Base-by-base conservation (phyloP, 1,140 invertebrate species). In the Monomorium pharaonis region DNA sequence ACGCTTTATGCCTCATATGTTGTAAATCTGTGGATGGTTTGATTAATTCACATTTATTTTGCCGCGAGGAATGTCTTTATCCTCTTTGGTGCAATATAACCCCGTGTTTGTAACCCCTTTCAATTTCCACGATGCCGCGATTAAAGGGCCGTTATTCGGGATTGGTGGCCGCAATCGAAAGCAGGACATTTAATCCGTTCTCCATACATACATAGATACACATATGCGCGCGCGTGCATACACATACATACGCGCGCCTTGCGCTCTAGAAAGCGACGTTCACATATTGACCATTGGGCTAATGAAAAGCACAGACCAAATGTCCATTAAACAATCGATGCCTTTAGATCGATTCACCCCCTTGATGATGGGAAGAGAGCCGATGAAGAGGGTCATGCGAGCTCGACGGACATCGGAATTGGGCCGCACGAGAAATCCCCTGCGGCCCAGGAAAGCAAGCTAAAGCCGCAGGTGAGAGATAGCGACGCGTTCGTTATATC, bases 81-180 rank as follows among this genome's bases (percentile, higher is more conserved):
- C 67, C 78, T 58, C 33, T 72, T 58, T 4, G 78, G 30, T 42
- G 67, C 67, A 72, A 74, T 42, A 83, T 44, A 72, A 81, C 37
- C n/a, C 47, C 67, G 51, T 67, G 78, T 58, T 83, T 83, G 78
- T 47, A 72, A 83, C 37, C 78, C 51, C 67, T 83, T 83, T 83
- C 78, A 83, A 74, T 83, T 83, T 83, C 78, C 78, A 83, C 78
- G 76, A 80, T 70, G 69, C 78, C n/a, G 24, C 78, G 67, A 83
- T 83, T 83, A 83, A 83, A 83, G 78, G 51, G 37, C 67, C 51
- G 51, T 83, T 83, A 83, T 83, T 83, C 78, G 78, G 51, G 67
- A 83, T 83, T 83, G 78, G 37, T 72, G 67, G 49, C 67, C 67
- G n/a, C 44, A 37, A 83, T 83, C 21, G 78, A 83, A 83, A 72